Conservation (phyloP, 2,797 vertebrate species). For the Leontopithecus rosalia region DNA sequence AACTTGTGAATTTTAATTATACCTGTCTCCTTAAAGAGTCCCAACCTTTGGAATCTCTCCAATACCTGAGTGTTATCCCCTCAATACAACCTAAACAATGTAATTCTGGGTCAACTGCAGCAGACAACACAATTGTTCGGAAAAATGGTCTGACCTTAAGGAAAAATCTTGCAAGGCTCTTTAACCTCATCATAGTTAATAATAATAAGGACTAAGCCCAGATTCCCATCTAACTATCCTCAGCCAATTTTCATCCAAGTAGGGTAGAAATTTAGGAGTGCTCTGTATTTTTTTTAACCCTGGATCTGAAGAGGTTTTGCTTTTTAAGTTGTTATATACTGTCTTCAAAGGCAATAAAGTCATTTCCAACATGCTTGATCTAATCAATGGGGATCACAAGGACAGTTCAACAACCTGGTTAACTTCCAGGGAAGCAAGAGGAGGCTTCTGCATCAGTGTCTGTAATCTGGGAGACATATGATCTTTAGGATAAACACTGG, state of each 20-base stretch:
- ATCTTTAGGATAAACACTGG: neutral
- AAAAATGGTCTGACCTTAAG: conserved; percentile 17
- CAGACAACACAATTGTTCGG: neutral
- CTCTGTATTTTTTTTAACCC: neutral
- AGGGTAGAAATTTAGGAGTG: neutral
- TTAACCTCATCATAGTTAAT: neutral
- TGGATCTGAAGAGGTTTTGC: neutral
- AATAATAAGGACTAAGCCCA: neutral
- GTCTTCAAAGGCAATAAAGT: conserved; percentile 16
- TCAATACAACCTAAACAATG: neutral
- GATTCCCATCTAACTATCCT: neutral
- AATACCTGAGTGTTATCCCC: neutral
- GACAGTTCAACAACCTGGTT: neutral
- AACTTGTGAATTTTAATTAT: conserved; percentile 43
- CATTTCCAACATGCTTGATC: neutral
- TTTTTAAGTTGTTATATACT: conserved; percentile 23
- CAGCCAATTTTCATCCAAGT: neutral
- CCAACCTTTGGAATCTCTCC: neutral
- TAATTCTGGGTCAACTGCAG: neutral
- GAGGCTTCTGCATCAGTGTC: neutral
- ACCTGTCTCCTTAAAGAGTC: conserved; percentile 5
- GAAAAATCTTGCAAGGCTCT: neutral
- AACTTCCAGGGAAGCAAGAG: neutral
- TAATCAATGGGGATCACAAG: conserved; percentile 6
- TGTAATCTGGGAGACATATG: neutral